Evolutionary conservation across 2,888 invertebrate genomes (phyloP).

Genomic region (Aromia moschata): DNA sequence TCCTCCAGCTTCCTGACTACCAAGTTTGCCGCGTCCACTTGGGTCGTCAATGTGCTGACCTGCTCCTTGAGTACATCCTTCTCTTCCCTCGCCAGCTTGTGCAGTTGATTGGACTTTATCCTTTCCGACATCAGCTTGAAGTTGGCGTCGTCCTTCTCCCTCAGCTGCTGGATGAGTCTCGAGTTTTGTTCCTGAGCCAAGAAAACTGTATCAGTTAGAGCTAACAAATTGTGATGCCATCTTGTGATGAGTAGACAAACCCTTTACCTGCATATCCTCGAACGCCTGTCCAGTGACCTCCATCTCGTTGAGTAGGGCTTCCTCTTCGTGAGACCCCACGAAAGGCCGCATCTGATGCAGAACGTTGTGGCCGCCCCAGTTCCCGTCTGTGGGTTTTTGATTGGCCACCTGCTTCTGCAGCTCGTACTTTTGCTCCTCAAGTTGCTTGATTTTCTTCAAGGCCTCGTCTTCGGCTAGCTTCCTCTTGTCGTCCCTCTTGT

Average conservation of each 20-base stretch:
- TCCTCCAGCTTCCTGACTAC: slow-evolving; percentile 95
- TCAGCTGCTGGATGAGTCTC: slow-evolving; percentile 89
- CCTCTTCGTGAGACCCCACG: slow-evolving; percentile 87
- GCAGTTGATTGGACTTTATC: slow-evolving; percentile 94
- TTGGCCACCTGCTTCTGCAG: slow-evolving; percentile 90
- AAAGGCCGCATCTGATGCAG: slow-evolving; percentile 73
- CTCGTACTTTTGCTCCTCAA: slow-evolving; percentile 93
- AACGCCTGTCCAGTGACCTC: slow-evolving; percentile 99
- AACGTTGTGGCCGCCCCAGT: slow-evolving; percentile 53
- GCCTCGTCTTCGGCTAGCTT: slow-evolving; percentile 96
- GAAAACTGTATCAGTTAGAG: too few species aligned
- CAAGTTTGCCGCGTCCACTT: slow-evolving; percentile 91
- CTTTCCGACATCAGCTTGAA: slow-evolving; percentile 98
- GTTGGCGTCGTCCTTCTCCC: slow-evolving; percentile 98
- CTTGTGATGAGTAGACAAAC: too few species aligned
- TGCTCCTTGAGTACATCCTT: slow-evolving; percentile 93
- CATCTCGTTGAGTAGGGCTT: slow-evolving; percentile 97
- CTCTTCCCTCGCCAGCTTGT: slow-evolving; percentile 93
- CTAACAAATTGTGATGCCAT: too few species aligned
- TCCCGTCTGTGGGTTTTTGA: slow-evolving; percentile 75
- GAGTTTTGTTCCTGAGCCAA: slow-evolving; percentile 84
- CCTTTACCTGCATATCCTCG: slow-evolving; percentile 89
- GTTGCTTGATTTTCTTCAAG: slow-evolving; percentile 88
- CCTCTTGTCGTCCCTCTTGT: slow-evolving; percentile 88
- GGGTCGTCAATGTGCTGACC: slow-evolving; percentile 58